phyloP scores from a whole-genome alignment of 2,888 invertebrate species.

The Aphidoletes aphidimyza region DNA sequence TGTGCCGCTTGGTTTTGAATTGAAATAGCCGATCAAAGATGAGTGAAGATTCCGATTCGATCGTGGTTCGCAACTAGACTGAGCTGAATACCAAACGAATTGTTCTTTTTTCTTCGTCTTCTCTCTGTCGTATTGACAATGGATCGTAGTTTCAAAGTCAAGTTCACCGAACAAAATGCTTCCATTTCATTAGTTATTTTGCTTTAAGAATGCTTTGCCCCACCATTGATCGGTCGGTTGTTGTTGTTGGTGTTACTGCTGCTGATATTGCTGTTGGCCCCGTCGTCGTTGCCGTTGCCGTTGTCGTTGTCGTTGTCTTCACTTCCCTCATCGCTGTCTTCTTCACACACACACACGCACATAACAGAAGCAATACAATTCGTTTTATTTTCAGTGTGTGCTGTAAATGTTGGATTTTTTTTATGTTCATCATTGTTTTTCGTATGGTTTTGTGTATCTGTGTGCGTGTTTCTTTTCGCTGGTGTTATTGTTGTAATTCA shows the following conservation, averaged over 20 bases:
- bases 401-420: background rate
- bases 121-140: background rate
- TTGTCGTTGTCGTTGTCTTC: background rate
- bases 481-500: no score
- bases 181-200: constrained; percentile 62
- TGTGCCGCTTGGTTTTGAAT: no score
- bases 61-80: no score
- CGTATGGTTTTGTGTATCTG: background rate
- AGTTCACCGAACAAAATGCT: constrained; percentile 65
- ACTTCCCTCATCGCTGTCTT: constrained; percentile 18
- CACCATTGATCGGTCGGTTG: background rate
- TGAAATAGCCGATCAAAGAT: no score
- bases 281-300: background rate
- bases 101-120: no score
- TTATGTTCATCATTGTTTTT: background rate
- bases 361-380: background rate
- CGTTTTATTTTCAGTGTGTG: background rate
- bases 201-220: constrained; percentile 64
- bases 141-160: constrained; percentile 60
- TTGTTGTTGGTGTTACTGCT: background rate
- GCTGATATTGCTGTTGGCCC: background rate
- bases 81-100: background rate
- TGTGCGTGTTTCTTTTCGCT: background rate
- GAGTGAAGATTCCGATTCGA: no score
- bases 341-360: background rate